Base-by-base conservation (phyloP, 2,113 vertebrate genomes). In the Lepisosteus oculatus region DNA sequence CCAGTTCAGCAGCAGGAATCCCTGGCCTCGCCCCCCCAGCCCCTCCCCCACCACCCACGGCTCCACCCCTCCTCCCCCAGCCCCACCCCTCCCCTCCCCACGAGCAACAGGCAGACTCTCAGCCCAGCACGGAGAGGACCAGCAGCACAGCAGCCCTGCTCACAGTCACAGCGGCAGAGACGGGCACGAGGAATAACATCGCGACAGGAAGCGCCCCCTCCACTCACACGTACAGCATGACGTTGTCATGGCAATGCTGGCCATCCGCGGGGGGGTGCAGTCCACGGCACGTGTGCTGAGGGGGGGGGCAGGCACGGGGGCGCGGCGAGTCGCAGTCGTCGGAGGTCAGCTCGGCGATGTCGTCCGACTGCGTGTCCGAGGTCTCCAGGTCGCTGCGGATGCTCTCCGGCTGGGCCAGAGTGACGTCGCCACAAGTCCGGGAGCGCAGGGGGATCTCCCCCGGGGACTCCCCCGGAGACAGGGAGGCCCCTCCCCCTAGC, bases 351-450 rank as follows among this genome's bases (percentile, higher is more conserved):
- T 99, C 97, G 0, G 96, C 95, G 76, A 99, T 95, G 56, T 98
- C 97, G 0, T 98, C 97, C 0, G 97, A 99, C 78, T 99, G 97
- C 0, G 95, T 96, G 88, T 99, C 97, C 0, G 97, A 99, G 90
- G 95, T 97, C 87, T 99, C 97, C 90, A 97, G 92, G 89, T 99
- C 97, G 7, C 97, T 99, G 75, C 95, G 95, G 85, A 99, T 97
- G 91, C 97, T 99, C 86, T 99, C 97, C 0, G 97, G 96, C 85
- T 98, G 97, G 11, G 97, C 97, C 82, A 99, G 84, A 45, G 95
- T 99, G 81, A 97, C 95, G 80, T 99, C 96, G 14, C 94, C 86
- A 29, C 45, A 41, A 3, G 6, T 83, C 72, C 72, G 81, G 29
- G 29, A 93, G 94, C 0, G 79, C 80, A 29, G 29, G 29, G 29